Evolutionary conservation across 2,888 invertebrate species (phyloP), one percentile per base, ranked within the genome.

Genomic region (Dasysyrphus albostriatus): DNA sequence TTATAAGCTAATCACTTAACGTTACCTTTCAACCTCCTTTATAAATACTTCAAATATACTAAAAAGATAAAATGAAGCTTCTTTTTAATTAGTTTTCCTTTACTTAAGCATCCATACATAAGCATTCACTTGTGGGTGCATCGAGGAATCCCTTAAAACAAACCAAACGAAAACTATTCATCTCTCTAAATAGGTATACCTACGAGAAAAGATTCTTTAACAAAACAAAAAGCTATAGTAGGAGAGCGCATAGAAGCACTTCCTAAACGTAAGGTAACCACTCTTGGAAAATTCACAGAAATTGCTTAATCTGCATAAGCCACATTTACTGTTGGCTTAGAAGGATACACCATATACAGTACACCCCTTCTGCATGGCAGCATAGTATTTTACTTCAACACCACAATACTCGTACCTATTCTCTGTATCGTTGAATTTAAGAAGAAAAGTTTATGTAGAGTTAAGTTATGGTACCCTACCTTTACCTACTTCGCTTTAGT

Each of bases 241-340:
- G 32, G 4, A 5, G 3, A 9, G 1, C 5, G 1, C 5, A 51
- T 51, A 6, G 12, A 51, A 12, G 24, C 16, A 19, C 19, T 61
- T 44, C 63, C 42, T 42, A 24, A 63, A 63, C 14, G 44, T 24
- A 14, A 63, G 39, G 63, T 47, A 63, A 29, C 32, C 59, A 73
- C 34, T 47, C 34, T 19, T 44, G 63, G 63, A 29, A 58, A 54
- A 49, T 65, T 79, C 47, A 16, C 37, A 80, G 19, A 59, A 51
- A 73, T 83, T 74, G 61, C 69, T 47, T 78, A 74, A 75, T 79
- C 79, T 74, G 29, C 74, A 79, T 83, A 70, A 83, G 79, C 83
- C 74, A 75, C 70, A 58, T 77, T 77, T 51, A 78, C 77, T 65
- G 78, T 63, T 56, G 29, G 63, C 24, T 78, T 54, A 29, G 58